Conservation (phyloP, 2,888 invertebrate species). For the Rotaria magnacalcarata region DNA sequence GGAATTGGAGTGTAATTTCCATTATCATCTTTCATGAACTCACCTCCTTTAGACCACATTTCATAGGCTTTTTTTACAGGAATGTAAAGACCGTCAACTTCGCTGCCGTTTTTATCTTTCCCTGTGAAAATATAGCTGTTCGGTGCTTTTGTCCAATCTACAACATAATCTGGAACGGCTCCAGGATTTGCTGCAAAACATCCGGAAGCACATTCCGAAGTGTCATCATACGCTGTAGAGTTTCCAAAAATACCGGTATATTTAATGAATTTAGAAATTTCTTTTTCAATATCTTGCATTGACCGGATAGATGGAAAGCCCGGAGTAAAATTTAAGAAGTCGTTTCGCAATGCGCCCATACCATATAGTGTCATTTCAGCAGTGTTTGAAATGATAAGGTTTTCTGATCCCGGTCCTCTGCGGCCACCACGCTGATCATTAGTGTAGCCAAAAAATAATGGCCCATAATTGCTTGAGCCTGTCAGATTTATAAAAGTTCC, state of each 20-base stretch:
- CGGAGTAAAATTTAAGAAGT: background rate
- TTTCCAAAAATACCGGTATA: background rate
- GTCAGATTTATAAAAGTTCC: background rate
- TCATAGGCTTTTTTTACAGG: slow-evolving; percentile 14
- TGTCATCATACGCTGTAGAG: background rate
- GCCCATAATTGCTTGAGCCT: background rate
- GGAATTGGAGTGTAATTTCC: slow-evolving; percentile 2
- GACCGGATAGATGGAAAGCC: background rate
- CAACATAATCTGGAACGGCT: background rate
- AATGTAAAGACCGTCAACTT: background rate
- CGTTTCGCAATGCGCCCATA: background rate
- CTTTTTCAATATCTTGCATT: background rate
- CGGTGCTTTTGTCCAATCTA: slow-evolving; percentile 14
- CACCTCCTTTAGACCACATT: background rate
- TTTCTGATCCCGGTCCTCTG: background rate
- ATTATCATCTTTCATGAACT: slow-evolving; percentile 1
- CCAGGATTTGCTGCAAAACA: background rate
- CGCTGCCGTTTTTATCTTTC: background rate
- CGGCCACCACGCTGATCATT: background rate
- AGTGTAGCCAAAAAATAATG: background rate
- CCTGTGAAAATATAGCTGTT: background rate
- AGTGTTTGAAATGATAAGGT: background rate
- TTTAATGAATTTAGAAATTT: background rate
- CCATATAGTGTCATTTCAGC: background rate
- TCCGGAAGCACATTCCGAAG: background rate